Evolutionary conservation across 2,113 vertebrate genomes (phyloP).

Genomic region (Numenius arquata): DNA sequence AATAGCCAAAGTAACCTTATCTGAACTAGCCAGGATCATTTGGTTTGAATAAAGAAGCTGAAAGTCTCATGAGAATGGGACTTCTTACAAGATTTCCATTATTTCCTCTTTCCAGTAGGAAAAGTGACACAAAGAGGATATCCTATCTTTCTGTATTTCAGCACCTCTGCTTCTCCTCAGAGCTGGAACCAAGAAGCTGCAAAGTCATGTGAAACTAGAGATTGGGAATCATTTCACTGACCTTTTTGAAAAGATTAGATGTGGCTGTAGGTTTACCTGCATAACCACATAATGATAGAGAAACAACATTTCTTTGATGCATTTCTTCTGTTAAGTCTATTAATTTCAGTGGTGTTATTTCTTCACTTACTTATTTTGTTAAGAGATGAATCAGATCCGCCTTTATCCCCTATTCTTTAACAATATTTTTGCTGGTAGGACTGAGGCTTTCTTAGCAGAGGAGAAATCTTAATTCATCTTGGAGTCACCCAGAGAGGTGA

Average conservation of each 20-base stretch:
- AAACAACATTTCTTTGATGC: not conserved
- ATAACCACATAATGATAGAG: not conserved
- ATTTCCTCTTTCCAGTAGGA: slow-evolving; percentile 52
- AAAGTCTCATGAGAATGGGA: slow-evolving; percentile 26
- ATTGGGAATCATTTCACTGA: not conserved
- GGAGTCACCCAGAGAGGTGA: not conserved
- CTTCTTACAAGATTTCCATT: slow-evolving; percentile 36
- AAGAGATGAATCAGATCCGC: not conserved
- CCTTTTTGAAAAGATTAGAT: not conserved
- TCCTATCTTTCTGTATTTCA: slow-evolving; percentile 45
- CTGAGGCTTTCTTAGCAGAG: not conserved
- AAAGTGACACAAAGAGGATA: slow-evolving; percentile 45
- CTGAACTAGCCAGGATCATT: slow-evolving; percentile 50
- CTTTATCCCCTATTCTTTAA: not conserved
- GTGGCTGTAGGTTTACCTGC: not conserved
- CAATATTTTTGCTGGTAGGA: not conserved
- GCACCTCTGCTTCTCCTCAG: not conserved
- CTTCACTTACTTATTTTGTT: not conserved
- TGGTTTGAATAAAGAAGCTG: slow-evolving; percentile 34
- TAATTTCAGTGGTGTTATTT: not conserved
- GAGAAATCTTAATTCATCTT: not conserved
- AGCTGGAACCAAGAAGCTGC: not conserved
- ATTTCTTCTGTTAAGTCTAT: not conserved
- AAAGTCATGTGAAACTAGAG: not conserved
- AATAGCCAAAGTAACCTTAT: slow-evolving; percentile 50